A percentile compares a stretch with the other conserved stretches of the same genome.
These are phyloP conservation scores for Drosophila nikananu DNA, from an alignment of 1,140 invertebrate genomes.

Conservation along the genomic window DNA sequence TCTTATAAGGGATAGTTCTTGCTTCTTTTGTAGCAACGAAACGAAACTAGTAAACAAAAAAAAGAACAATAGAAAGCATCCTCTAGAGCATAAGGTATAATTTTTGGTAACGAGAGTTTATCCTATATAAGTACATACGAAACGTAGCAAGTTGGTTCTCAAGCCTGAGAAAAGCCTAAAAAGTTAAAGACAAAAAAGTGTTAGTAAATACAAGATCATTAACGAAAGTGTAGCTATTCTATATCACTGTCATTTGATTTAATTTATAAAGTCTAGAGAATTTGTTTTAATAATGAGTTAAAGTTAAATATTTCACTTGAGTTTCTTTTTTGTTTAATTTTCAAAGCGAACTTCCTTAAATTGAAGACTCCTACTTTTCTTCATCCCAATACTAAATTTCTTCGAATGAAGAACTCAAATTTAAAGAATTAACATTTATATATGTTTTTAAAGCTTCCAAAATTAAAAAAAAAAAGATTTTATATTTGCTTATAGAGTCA, in stretches of 20 bases:
- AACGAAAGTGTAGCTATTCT: neutral
- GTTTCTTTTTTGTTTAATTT: neutral
- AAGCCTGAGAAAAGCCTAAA: neutral
- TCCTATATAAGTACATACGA: constrained; percentile 20
- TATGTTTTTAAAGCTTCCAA: neutral
- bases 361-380: neutral
- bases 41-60: neutral
- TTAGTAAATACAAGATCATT: constrained; percentile 14
- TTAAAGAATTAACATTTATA: neutral
- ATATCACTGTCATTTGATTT: neutral
- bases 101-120: constrained; percentile 13
- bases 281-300: neutral
- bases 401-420: neutral
- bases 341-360: neutral
- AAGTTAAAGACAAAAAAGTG: neutral
- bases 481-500: neutral
- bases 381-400: too few relatives aligned
- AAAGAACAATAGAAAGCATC: constrained; percentile 14
- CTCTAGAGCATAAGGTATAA: constrained; percentile 10
- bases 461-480: too few relatives aligned
- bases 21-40: constrained; percentile 24
- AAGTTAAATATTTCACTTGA: neutral
- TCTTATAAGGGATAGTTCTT: constrained; percentile 4
- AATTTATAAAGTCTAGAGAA: neutral
- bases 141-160: constrained; percentile 23